Evolutionary conservation across 2,888 invertebrate genomes (phyloP), one percentile per base, ranked within the genome.

Genomic region (Torymus tubicola): DNA sequence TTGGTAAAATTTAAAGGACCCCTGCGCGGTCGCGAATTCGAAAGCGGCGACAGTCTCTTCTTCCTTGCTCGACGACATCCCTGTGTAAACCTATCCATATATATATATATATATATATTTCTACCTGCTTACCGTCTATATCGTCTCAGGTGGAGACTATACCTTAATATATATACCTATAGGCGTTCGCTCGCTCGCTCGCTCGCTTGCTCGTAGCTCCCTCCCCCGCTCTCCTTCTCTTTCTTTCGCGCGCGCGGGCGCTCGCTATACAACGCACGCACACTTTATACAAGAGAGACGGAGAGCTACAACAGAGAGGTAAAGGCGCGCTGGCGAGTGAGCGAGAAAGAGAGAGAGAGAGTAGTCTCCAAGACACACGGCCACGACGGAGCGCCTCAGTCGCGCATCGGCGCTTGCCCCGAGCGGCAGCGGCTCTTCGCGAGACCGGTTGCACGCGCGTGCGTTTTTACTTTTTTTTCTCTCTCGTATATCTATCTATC

Each of bases 391-490:
- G 71, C 65, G 55, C 21, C 60, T 72, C 84, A 85, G 85, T 85
- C 84, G 85, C 84, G 84, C 84, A 86, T 86, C 85, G 86, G 87
- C 87, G 85, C 85, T 87, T 85, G 87, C 85, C 85, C 86, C 83
- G 86, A 86, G 87, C 87, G 86, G 86, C 85, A 81, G 82, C 75
- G 73, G 70, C 67, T 80, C 80, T 65, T 72, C 68, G 75, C 75
- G 81, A 72, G 74, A 78, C 80, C 81, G 78, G 71, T 79, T 64
- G 53, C 63, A 8, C 42, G 42, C 42, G 42, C 42, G 42, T 42
- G 42, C 21, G 21, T 8, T 8, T 42, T 8, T 42, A 42, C 1
- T 42, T 42, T 42, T 42, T 42, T 42, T 8, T 42, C 42, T 31
- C 31, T 31, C 31, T 42, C 21, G 21, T 21, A 21, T 2, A n/a